Conservation (phyloP, 2,113 vertebrate species). For the Porphyrio hochstetteri region DNA sequence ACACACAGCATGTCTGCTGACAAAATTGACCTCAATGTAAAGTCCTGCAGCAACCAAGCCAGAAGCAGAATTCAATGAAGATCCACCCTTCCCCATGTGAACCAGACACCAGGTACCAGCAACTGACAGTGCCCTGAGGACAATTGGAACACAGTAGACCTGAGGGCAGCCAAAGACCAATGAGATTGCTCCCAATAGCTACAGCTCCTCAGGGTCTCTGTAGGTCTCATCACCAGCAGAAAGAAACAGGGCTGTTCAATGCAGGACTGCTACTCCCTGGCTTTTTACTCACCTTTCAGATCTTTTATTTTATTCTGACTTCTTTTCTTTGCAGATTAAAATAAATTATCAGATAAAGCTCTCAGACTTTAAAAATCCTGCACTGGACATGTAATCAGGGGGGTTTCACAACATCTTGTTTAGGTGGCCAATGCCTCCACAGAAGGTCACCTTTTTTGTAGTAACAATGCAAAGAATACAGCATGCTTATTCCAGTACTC, state of each 20-base stretch:
- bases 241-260: background rate
- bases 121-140: background rate
- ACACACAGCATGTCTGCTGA: background rate
- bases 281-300: background rate
- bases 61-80: background rate
- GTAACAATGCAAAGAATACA: background rate
- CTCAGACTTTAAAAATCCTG: background rate
- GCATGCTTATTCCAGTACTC: background rate
- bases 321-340: background rate
- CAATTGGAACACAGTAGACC: accelerated
- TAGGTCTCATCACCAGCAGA: background rate
- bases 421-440: background rate
- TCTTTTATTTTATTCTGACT: background rate
- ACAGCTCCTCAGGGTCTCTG: background rate
- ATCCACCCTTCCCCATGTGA: background rate
- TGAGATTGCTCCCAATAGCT: background rate
- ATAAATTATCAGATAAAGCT: background rate
- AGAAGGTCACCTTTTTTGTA: background rate
- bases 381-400: background rate
- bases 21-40: background rate
- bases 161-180: too few relatives aligned
- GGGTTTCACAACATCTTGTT: background rate
- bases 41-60: background rate
- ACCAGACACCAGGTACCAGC: accelerated
- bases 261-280: background rate